Conservation (phyloP, 2,888 invertebrate genomes). For the Calameuta pallipes region DNA sequence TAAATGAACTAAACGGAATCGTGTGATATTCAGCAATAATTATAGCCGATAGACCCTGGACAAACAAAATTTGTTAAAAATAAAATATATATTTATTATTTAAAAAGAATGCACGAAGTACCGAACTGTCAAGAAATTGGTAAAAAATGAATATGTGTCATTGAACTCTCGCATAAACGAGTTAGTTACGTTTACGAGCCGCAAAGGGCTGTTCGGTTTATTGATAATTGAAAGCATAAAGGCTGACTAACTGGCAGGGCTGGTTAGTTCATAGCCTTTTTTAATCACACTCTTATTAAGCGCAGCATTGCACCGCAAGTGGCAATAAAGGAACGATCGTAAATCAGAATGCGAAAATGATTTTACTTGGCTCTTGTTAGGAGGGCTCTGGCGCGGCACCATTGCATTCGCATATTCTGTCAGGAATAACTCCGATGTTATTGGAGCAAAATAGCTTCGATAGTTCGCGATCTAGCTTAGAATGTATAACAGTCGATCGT, state of each 20-base stretch:
- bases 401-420: neutral
- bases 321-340: neutral
- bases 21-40: neutral
- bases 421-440: neutral
- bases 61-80: neutral
- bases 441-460: neutral
- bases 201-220: neutral
- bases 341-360: neutral
- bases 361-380: neutral
- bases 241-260: neutral
- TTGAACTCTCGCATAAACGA: neutral
- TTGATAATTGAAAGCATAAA: neutral
- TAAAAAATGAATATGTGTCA: neutral
- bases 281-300: neutral
- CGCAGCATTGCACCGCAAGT: neutral
- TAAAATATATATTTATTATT: neutral
- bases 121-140: neutral
- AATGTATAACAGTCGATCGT: neutral
- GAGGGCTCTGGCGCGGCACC: neutral
- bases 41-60: neutral
- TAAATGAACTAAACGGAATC: neutral
- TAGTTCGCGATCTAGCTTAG: neutral
- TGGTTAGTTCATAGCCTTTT: neutral
- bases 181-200: neutral
- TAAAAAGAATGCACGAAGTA: neutral